These are phyloP conservation scores for Panzeria rudis DNA, from an alignment of 2,888 invertebrate species.

Conservation along the genomic window DNA sequence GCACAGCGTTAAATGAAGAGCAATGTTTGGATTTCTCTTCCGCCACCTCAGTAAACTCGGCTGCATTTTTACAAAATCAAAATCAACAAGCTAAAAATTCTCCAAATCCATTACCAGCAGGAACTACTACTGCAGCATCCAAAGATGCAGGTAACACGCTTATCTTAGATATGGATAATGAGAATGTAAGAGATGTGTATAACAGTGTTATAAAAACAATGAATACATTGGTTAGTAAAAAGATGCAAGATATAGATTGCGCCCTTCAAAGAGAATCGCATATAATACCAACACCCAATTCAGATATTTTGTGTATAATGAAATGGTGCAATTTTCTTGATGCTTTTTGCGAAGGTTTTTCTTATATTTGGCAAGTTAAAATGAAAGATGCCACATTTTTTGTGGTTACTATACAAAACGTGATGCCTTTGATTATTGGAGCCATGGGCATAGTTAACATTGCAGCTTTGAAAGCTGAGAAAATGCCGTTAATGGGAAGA, in stretches of 20 bases:
- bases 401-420: conserved; percentile 79
- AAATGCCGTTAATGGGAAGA: conserved; percentile 78
- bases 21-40: conserved; percentile 60
- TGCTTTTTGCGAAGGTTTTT: conserved; percentile 78
- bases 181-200: conserved; percentile 76
- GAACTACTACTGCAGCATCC: not conserved
- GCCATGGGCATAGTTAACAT: conserved; percentile 81
- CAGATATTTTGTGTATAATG: conserved; percentile 81
- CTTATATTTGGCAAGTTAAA: conserved; percentile 82
- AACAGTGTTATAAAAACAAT: conserved; percentile 80
- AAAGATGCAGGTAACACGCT: not conserved
- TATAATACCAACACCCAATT: conserved; percentile 80
- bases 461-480: conserved; percentile 74
- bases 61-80: conserved; percentile 51
- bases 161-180: conserved; percentile 42
- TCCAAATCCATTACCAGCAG: not conserved
- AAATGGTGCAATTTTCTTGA: conserved; percentile 81
- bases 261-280: conserved; percentile 81
- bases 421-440: conserved; percentile 80
- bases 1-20: conserved; percentile 17
- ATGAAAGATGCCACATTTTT: conserved; percentile 76
- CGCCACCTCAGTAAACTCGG: conserved; percentile 56
- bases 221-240: conserved; percentile 81
- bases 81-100: conserved; percentile 19
- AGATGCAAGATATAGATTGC: conserved; percentile 82